Evolutionary conservation across 2,888 invertebrate species (phyloP).

Genomic region (Chymomyza fuscimana): DNA sequence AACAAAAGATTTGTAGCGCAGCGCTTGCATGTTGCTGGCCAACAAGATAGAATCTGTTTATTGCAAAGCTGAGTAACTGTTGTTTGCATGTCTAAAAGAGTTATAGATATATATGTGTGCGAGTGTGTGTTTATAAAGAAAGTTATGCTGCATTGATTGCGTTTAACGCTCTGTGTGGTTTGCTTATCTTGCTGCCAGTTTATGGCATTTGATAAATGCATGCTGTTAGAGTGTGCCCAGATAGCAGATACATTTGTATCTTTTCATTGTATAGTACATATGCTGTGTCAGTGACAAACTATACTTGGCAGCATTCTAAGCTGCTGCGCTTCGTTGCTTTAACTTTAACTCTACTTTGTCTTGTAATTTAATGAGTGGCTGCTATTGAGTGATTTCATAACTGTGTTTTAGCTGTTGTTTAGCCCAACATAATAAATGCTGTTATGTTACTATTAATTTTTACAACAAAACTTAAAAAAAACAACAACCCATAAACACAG

Average conservation of each 20-base stretch:
- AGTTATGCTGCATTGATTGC: constrained; percentile 5
- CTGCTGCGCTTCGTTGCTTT: constrained; percentile 42
- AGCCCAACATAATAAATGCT: constrained; percentile 11
- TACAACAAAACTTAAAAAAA: constrained; percentile 38
- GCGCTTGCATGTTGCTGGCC: constrained; percentile 40
- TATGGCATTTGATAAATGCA: constrained; percentile 17
- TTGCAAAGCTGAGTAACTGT: constrained; percentile 69
- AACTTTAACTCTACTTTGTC: constrained; percentile 11
- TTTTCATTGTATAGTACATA: constrained; percentile 1
- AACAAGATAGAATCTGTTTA: constrained; percentile 24
- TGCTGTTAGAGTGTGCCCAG: neutral
- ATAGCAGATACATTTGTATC: constrained; percentile 58
- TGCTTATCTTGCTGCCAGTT: constrained; percentile 51
- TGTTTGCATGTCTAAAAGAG: constrained; percentile 29
- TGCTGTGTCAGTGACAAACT: constrained; percentile 41
- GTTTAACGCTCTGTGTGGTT: constrained; percentile 6
- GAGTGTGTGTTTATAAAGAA: constrained; percentile 31
- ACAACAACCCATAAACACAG: constrained; percentile 24
- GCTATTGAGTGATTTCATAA: constrained; percentile 51
- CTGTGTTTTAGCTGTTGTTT: constrained; percentile 30
- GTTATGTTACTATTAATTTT: constrained; percentile 51
- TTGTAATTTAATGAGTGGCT: constrained; percentile 34
- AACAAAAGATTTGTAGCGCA: constrained; percentile 25
- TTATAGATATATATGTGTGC: neutral
- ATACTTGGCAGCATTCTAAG: constrained; percentile 28